These are phyloP conservation scores for Tapera naevia DNA, from an alignment of 2,797 vertebrate species.

Conservation along the genomic window DNA sequence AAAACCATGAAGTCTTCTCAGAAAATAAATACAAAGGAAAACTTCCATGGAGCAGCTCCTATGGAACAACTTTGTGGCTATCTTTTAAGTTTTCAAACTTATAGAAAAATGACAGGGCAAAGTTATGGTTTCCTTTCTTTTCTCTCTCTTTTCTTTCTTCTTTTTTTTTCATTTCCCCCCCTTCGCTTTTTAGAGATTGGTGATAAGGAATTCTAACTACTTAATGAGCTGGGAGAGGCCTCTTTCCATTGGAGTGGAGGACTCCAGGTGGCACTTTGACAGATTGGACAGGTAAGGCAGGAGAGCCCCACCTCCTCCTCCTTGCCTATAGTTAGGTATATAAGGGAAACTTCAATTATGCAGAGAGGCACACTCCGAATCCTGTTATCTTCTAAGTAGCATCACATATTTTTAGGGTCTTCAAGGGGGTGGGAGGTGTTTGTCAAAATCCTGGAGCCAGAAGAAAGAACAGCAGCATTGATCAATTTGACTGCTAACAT, in stretches of 20 bases:
- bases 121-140: constrained; percentile 59
- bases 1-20: neutral
- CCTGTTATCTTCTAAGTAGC: constrained; percentile 81
- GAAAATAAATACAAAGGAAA: neutral
- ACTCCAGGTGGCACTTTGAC: constrained; percentile 88
- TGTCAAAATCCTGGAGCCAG: constrained; percentile 96
- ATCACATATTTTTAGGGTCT: constrained; percentile 74
- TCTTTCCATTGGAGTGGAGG: constrained; percentile 82
- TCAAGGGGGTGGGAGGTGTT: constrained; percentile 84
- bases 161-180: neutral
- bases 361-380: constrained; percentile 78
- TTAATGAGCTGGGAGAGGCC: constrained; percentile 87
- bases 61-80: neutral
- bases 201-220: constrained; percentile 86
- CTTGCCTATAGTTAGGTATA: constrained; percentile 85
- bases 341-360: constrained; percentile 90
- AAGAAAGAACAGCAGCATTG: constrained; percentile 96
- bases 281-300: constrained; percentile 92
- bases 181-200: constrained; percentile 79
- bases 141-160: constrained; percentile 30
- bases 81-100: constrained; percentile 44
- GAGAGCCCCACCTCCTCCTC: constrained; percentile 87
- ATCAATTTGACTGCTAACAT: constrained; percentile 99
- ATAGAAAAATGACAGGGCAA: constrained; percentile 60
- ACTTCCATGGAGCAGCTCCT: neutral